Percentiles rank a stretch among this genome's conserved stretches.
phyloP scores from a whole-genome alignment of 2,888 invertebrate genomes.

The Bombyx huttoni region DNA sequence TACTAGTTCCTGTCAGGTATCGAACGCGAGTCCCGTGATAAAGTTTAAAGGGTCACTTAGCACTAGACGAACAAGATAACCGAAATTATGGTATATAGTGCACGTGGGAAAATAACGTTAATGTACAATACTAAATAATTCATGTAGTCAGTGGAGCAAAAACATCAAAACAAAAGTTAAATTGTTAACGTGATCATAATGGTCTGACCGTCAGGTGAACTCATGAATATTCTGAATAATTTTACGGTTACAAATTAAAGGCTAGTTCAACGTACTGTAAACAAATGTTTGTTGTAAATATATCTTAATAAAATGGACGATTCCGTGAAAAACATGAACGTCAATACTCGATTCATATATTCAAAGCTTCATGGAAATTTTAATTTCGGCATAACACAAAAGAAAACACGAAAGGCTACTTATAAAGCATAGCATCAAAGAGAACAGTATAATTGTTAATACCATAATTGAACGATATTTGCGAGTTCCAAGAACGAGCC shows the following conservation, averaged over 20 bases:
- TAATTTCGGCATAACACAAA: too few species aligned
- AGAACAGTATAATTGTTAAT: too few species aligned
- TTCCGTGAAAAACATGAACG: too few species aligned
- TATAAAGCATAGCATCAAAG: too few species aligned
- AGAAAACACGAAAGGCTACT: too few species aligned
- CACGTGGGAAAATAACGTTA: slow-evolving; percentile 25
- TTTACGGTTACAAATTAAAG: slow-evolving; percentile 6
- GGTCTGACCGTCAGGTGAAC: slow-evolving; percentile 37
- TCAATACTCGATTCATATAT: too few species aligned
- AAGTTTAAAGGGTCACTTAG: too few species aligned
- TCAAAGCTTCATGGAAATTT: too few species aligned
- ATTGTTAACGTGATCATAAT: slow-evolving; percentile 19
- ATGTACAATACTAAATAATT: slow-evolving; percentile 14
- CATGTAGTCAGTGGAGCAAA: slow-evolving; percentile 46
- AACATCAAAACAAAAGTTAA: slow-evolving; percentile 38
- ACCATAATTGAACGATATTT: not conserved
- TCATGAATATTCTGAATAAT: slow-evolving; percentile 49
- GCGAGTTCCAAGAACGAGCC: not conserved
- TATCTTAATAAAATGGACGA: too few species aligned
- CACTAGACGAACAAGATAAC: not conserved
- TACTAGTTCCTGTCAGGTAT: too few species aligned
- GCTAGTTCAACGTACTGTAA: not conserved
- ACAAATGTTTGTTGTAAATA: too few species aligned
- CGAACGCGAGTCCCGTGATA: too few species aligned
- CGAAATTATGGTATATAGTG: not conserved